Percentiles rank a stretch among this genome's conserved stretches.
Conservation (phyloP, 64 coral and sea anemone genomes). For the Dendrophyllia cribrosa region DNA sequence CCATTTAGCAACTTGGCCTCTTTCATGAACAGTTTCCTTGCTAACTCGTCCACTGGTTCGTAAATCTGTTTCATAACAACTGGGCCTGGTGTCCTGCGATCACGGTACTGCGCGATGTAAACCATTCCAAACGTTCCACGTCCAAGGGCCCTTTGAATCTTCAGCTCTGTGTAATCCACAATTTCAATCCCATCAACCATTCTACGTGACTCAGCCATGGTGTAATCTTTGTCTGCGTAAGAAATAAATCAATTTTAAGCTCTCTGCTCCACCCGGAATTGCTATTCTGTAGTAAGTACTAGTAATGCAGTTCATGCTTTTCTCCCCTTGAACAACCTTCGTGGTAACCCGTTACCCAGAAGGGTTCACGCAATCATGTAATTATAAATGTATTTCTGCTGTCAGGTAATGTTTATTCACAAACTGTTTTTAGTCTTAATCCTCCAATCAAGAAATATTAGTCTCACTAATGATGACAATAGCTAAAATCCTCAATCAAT, state of each 20-base stretch:
- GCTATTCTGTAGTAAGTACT: no score
- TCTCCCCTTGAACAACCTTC: no score
- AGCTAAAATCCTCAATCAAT: no score
- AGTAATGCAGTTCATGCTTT: no score
- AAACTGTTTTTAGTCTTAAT: no score
- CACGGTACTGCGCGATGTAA: background rate
- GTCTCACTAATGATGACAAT: no score
- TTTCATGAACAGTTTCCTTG: conserved; percentile 15
- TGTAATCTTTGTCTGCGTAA: background rate
- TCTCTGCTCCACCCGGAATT: no score
- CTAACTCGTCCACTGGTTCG: background rate
- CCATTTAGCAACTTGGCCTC: conserved; percentile 39
- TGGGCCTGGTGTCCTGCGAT: background rate
- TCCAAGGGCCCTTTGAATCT: conserved; percentile 15
- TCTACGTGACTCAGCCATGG: background rate
- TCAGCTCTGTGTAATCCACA: background rate
- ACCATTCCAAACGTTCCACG: conserved; percentile 40
- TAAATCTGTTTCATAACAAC: conserved; percentile 18
- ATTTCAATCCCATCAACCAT: background rate
- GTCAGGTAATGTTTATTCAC: no score
- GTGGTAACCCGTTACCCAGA: no score
- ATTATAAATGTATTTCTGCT: no score
- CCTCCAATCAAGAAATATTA: no score
- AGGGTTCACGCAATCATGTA: no score
- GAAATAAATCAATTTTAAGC: background rate